Evolutionary conservation across 2,113 vertebrate genomes (phyloP).

Genomic region (Sceloporus undulatus): DNA sequence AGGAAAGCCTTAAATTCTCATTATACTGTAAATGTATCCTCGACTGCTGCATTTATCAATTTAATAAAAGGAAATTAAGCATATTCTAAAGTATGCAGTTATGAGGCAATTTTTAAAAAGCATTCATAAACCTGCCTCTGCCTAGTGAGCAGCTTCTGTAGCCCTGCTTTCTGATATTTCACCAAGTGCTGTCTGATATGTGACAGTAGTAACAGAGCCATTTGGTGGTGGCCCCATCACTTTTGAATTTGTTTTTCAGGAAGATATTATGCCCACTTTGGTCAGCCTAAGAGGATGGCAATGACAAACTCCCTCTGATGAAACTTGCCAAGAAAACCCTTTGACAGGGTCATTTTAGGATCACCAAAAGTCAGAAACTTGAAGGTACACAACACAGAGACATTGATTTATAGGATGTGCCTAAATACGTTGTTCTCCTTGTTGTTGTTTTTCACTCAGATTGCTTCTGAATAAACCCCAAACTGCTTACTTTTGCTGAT

Average conservation of each 20-base stretch:
- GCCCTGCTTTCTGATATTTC: not conserved
- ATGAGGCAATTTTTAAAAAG: conserved; percentile 77
- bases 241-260: not conserved
- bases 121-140: no score
- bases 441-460: not conserved
- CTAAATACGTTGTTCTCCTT: not conserved
- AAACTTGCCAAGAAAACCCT: no score
- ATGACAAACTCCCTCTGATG: no score
- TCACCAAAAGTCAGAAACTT: no score
- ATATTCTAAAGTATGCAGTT: conserved; percentile 89
- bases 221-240: not conserved
- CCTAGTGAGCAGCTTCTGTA: not conserved
- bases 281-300: no score
- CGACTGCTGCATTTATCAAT: conserved; percentile 89
- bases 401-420: not conserved
- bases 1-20: conserved; percentile 92
- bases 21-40: conserved; percentile 86
- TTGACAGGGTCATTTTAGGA: no score
- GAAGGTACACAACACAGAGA: no score
- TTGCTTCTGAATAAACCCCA: not conserved
- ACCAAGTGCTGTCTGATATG: not conserved
- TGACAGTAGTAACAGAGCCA: not conserved
- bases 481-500: conserved; percentile 50
- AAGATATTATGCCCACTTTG: not conserved
- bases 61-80: conserved; percentile 93